Base-by-base conservation (phyloP, 2,888 invertebrate genomes). In the Torymus auratus region DNA sequence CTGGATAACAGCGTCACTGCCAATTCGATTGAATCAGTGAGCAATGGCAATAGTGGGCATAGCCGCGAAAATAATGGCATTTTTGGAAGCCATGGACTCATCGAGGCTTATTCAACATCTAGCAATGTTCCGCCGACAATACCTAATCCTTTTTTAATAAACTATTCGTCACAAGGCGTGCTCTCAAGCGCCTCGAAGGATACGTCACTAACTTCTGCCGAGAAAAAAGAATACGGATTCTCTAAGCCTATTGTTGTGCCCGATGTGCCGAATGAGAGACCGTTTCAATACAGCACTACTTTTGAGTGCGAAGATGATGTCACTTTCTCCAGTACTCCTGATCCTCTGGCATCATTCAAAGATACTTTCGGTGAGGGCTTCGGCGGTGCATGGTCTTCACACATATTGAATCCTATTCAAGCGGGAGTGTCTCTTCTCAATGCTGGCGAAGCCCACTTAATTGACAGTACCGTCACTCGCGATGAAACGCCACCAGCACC, bases 221-320 rank as follows among this genome's bases (percentile, higher is more conserved):
- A 74, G 13, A 67, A 65, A 10, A 77, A 58, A 72, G 78, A 75
- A 13, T 71, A 75, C 4, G 76, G 70, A 0, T 87, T 89, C 53
- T 84, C 85, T 0, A 87, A 86, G 14, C 91, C 91, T 10, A 91
- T 90, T 15, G 85, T 91, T 0, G 90, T 91, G 0, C 86, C 88
- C 0, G 90, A 91, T 62, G 52, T 60, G 7, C 61, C 68, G 65
- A 71, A 82, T n/a, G 80, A 85, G 76, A 83, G 73, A 55, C 81
- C 80, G 17, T 84, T 82, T 70, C 83, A 85, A 71, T 86, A 87
- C 68, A 86, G 86, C 55, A 84, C 86, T 68, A 84, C 84, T 15
- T 84, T 85, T 69, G 83, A 84, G 28, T 87, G 85, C 72, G 84
- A 83, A 56, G 82, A 83, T 55, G 89, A 84, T 87, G 91, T 82